These are phyloP conservation scores for Silurus glanis DNA, from an alignment of 2,113 vertebrate genomes.

Conservation along the genomic window DNA sequence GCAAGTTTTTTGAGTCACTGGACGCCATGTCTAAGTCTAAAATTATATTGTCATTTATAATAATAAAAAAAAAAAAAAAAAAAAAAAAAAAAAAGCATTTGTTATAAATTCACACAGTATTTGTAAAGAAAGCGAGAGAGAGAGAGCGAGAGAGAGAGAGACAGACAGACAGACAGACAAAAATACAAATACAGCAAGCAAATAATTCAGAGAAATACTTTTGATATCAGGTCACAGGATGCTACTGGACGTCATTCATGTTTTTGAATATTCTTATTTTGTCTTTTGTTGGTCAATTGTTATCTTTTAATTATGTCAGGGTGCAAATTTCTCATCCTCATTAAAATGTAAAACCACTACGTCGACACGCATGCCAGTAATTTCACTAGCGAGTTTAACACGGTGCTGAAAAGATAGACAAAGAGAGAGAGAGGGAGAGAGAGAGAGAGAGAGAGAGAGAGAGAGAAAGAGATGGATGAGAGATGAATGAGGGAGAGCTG, in stretches of 20 bases:
- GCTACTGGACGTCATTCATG: background rate
- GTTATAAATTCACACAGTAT: too few relatives aligned
- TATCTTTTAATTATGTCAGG: conserved; percentile 8
- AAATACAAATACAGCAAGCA: background rate
- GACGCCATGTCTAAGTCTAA: too few relatives aligned
- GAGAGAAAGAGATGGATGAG: conserved; percentile 27
- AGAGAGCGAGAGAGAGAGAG: background rate
- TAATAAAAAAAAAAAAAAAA: too few relatives aligned
- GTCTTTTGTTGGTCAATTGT: background rate
- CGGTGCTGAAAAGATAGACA: background rate
- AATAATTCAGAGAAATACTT: background rate
- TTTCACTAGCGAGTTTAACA: conserved; percentile 7
- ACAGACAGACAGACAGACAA: background rate
- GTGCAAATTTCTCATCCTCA: background rate
- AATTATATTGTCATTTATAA: too few relatives aligned
- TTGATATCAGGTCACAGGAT: background rate
- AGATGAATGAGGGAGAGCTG: conserved; percentile 17
- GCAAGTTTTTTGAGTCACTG: too few relatives aligned
- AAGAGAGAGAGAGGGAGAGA: conserved; percentile 21
- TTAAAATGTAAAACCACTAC: conserved; percentile 4
- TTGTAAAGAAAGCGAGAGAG: too few relatives aligned
- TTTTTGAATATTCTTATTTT: background rate
- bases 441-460: conserved; percentile 28
- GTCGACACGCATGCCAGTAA: conserved; percentile 8
- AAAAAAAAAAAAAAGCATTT: too few relatives aligned